Percentiles rank a stretch among this genome's conserved stretches.
Conservation (phyloP, 2,888 invertebrate species). For the Agrotis ipsilon region DNA sequence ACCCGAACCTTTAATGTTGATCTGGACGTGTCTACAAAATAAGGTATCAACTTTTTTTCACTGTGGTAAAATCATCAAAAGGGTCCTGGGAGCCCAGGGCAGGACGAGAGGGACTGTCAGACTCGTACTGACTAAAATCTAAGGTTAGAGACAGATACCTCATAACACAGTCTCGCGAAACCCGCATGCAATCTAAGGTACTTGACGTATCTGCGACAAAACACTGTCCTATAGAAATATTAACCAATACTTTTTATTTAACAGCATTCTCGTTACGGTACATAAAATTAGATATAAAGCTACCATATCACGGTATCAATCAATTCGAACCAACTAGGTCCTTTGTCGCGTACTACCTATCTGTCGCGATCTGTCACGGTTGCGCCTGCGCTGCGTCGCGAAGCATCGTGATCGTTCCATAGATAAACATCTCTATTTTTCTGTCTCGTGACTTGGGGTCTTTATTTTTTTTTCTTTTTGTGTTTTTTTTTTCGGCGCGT, state of each 20-base stretch:
- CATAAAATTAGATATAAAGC: constrained; percentile 35
- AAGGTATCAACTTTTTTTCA: no score
- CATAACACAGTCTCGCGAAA: no score
- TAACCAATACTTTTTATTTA: constrained; percentile 7
- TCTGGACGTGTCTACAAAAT: no score
- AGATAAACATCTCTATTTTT: constrained; percentile 76
- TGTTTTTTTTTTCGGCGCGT: constrained; percentile 56
- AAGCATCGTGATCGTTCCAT: constrained; percentile 62
- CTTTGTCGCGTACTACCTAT: constrained; percentile 65
- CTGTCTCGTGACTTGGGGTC: constrained; percentile 64
- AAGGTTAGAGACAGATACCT: no score
- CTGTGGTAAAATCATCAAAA: no score
- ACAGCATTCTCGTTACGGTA: constrained; percentile 34
- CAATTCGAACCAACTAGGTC: constrained; percentile 64
- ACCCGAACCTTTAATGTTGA: no score
- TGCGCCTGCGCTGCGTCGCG: constrained; percentile 49
- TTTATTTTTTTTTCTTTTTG: constrained; percentile 47
- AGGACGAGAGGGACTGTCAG: no score
- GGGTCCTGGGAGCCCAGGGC: no score
- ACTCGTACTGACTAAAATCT: no score
- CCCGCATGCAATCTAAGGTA: no score
- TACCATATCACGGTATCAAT: constrained; percentile 63
- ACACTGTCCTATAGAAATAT: neutral
- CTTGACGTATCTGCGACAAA: neutral
- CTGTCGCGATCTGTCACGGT: constrained; percentile 72